A percentile compares a stretch with the other conserved stretches of the same genome.
Conservation (phyloP, 2,797 vertebrate genomes). For the Furcifer pardalis region DNA sequence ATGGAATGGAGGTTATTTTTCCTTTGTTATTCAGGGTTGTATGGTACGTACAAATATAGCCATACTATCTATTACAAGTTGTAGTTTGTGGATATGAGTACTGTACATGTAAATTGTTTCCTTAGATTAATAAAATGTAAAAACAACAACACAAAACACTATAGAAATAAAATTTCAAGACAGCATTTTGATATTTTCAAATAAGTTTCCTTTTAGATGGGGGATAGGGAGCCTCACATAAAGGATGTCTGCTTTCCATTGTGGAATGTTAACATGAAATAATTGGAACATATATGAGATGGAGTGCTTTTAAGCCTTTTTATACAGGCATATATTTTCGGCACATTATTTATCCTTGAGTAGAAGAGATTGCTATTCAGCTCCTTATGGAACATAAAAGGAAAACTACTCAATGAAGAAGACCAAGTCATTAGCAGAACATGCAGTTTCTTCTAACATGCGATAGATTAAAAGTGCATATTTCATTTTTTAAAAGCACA, state of each 20-base stretch:
- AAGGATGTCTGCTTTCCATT: neutral
- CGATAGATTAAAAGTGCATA: slow-evolving; percentile 21
- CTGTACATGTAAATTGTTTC: neutral
- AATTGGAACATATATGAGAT: neutral
- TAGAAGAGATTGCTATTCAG: neutral
- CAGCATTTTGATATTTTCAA: neutral
- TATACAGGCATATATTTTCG: slow-evolving; percentile 14
- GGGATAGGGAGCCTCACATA: neutral
- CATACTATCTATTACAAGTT: no score
- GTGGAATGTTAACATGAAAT: slow-evolving; percentile 11
- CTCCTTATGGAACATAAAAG: neutral
- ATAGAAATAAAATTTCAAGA: neutral
- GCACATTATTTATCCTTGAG: slow-evolving; percentile 12
- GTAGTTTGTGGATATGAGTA: neutral
- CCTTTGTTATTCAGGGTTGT: no score
- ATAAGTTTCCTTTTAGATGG: neutral
- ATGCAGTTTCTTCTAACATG: neutral
- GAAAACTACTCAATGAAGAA: neutral
- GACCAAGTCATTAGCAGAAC: slow-evolving; percentile 14
- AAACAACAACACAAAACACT: no score
- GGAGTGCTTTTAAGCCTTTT: slow-evolving; percentile 24
- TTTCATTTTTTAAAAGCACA: neutral
- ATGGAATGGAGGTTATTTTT: no score
- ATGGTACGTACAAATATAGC: no score
- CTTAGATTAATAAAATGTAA: neutral